These are phyloP conservation scores for Ancistrus triradiatus DNA, from an alignment of 2,113 vertebrate species.

Conservation along the genomic window DNA sequence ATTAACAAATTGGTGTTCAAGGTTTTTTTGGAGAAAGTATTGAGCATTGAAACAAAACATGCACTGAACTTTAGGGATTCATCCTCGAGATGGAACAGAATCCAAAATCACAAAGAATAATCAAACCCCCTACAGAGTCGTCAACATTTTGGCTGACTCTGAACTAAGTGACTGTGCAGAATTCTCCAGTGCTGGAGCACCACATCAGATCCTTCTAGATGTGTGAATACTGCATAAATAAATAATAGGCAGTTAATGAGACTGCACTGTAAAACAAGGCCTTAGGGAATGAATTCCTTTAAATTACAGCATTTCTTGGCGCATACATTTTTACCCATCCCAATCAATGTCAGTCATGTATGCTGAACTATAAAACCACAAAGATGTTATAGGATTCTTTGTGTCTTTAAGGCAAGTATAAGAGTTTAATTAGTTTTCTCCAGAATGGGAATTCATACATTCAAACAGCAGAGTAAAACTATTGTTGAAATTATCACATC, in stretches of 20 bases:
- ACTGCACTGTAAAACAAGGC: neutral
- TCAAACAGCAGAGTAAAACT: no score
- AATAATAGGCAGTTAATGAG: slow-evolving; percentile 18
- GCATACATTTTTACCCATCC: neutral
- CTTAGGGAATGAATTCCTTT: slow-evolving; percentile 15
- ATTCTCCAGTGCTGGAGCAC: neutral
- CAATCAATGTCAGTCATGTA: neutral
- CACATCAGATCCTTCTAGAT: slow-evolving; percentile 13
- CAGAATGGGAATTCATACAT: no score
- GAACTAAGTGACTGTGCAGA: neutral
- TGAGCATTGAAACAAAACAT: neutral
- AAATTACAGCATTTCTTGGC: slow-evolving; percentile 1
- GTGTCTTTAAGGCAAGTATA: no score
- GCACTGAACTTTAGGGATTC: neutral
- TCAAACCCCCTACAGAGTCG: neutral
- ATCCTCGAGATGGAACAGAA: neutral
- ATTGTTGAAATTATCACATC: no score
- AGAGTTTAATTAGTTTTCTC: no score
- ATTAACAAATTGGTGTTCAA: neutral
- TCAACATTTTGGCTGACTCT: neutral
- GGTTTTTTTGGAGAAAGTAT: neutral
- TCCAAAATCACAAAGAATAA: neutral
- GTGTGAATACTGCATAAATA: slow-evolving; percentile 17
- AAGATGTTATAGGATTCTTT: neutral
- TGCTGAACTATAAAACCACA: neutral